Percentiles rank a stretch among this genome's conserved stretches.
Evolutionary conservation across 2,113 vertebrate genomes (phyloP).

Genomic region (Embiotoca jacksoni): DNA sequence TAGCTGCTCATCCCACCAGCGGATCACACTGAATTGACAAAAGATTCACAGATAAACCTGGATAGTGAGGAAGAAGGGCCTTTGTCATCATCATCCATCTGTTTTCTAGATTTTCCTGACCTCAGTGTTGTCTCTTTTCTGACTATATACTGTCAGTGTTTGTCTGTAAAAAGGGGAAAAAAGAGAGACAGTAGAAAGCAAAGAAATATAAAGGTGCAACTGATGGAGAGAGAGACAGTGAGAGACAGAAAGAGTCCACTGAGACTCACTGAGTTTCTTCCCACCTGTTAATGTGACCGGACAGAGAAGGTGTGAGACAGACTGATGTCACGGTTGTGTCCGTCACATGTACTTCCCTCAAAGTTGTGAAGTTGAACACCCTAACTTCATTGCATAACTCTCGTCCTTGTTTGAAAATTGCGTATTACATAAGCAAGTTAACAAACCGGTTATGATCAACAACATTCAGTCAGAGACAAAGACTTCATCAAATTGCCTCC

Average conservation of each 20-base stretch:
- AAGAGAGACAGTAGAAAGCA: not conserved
- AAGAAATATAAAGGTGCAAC: slow-evolving; percentile 14
- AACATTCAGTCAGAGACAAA: not conserved
- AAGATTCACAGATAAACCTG: slow-evolving; percentile 44
- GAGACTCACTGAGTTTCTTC: slow-evolving; percentile 11
- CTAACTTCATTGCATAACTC: too few species aligned
- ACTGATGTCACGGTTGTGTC: slow-evolving; percentile 32
- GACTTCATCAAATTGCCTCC: not conserved
- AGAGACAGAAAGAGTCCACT: slow-evolving; percentile 30
- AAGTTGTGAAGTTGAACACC: slow-evolving; percentile 24
- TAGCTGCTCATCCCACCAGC: slow-evolving; percentile 28
- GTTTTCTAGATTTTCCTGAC: slow-evolving; percentile 15
- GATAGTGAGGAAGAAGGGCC: slow-evolving; percentile 6
- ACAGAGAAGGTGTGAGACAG: slow-evolving; percentile 46
- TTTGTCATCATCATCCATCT: slow-evolving; percentile 48
- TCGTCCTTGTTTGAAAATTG: not conserved
- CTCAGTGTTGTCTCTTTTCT: slow-evolving; percentile 7
- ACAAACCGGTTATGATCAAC: not conserved
- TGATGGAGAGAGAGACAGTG: slow-evolving; percentile 11
- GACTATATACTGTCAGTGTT: not conserved
- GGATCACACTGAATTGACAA: slow-evolving; percentile 31
- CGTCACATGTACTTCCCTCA: slow-evolving; percentile 13
- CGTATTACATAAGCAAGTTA: not conserved
- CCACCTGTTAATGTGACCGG: slow-evolving; percentile 48
- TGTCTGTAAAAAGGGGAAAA: not conserved